These are phyloP conservation scores for Lithodes maja DNA, from an alignment of 2,888 invertebrate species.

Conservation along the genomic window DNA sequence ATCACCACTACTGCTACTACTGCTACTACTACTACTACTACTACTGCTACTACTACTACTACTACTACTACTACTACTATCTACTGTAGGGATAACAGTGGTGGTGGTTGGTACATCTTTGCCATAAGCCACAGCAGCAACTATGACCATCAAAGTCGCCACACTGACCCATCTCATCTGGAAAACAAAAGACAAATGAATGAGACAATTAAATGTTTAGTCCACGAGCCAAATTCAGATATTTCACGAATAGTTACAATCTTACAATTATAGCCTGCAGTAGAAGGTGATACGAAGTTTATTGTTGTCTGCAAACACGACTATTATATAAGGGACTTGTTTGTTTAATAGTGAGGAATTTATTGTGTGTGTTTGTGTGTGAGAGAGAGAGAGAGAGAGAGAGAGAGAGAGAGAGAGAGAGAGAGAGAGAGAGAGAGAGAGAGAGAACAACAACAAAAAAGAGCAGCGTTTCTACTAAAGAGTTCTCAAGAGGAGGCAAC, in stretches of 20 bases:
- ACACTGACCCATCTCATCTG: neutral
- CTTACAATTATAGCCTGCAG: no score
- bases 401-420: constrained; percentile 25
- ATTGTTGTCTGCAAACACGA: no score
- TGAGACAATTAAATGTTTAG: neutral
- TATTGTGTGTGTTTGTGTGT: neutral
- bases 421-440: constrained; percentile 33
- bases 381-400: neutral
- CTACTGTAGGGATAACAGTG: neutral
- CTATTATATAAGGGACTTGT: no score
- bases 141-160: neutral
- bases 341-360: no score
- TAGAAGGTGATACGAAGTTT: no score
- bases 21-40: constrained; percentile 15
- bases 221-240: neutral
- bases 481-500: neutral
- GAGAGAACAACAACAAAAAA: neutral
- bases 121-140: neutral
- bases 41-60: constrained; percentile 20
- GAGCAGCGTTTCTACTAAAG: neutral
- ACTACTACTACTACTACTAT: constrained; percentile 2
- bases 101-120: neutral
- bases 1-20: neutral
- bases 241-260: no score
- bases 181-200: neutral